Evolutionary conservation across 2,888 invertebrate species (phyloP), one percentile per base, ranked within the genome.

Genomic region (Cylindroiulus punctatus): DNA sequence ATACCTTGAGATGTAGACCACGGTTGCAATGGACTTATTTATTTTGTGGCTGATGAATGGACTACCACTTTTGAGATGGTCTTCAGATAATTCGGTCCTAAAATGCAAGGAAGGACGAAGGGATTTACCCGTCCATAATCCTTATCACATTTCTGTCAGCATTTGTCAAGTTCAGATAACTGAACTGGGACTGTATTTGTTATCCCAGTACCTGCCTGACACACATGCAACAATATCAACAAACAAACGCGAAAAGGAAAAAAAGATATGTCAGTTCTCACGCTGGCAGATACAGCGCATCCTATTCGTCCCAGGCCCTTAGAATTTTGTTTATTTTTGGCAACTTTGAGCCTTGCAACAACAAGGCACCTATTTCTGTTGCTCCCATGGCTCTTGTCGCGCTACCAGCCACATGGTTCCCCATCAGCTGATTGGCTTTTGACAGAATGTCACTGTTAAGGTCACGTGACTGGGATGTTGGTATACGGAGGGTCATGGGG

Each of bases 281-380:
- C 65, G 65, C 26, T 65, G 26, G 65, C 65, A 65, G 26, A 26
- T 26, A 65, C n/a, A 65, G 65, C 65, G n/a, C 57, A 57, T 57
- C 57, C n/a, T 57, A n/a, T 5, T 57, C 57, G 57, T 57, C 22
- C 8, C 22, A n/a, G 22, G 42, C 65, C 65, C 65, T 65, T 26
- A 26, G 65, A 65, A 65, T 65, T 65, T 22, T 14, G 36, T 83
- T 36, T 83, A 83, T 83, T 83, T 83, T 83, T 83, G 83, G 83
- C 42, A 83, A 83, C 83, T 83, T 83, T 12, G 36, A 12, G 83
- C 83, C 83, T 42, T 83, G 83, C 36, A 83, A 83, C 36, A 83
- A 83, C 83, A 83, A 83, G 42, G 40, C 40, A 42, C 42, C 40
- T 83, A 83, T 83, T 83, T 83, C 83, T 19, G 42, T 42, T 42